Percentiles rank a stretch among this genome's conserved stretches.
Conservation (phyloP, 2,113 vertebrate genomes). For the Chroicocephalus ridibundus region DNA sequence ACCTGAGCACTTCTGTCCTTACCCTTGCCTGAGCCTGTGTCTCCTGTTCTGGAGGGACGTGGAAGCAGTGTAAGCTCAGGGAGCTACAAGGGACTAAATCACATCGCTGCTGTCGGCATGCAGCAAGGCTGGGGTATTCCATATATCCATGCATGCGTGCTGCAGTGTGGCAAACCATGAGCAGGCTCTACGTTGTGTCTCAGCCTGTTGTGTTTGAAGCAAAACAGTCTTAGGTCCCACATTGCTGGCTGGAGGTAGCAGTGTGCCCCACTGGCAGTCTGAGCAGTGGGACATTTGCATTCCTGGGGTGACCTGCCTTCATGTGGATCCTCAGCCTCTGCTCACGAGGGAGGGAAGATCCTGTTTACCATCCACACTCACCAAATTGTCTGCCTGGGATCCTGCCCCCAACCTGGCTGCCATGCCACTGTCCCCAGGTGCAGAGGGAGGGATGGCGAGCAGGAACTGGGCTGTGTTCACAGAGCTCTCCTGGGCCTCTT, state of each 20-base stretch:
- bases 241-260: background rate
- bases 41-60: background rate
- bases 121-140: background rate
- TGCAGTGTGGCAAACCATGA: background rate
- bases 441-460: background rate
- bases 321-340: background rate
- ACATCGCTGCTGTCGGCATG: background rate
- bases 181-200: accelerated
- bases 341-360: background rate
- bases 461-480: background rate
- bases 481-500: background rate
- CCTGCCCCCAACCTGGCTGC: background rate
- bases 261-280: background rate
- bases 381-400: background rate
- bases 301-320: background rate
- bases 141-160: accelerated
- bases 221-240: background rate
- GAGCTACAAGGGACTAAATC: background rate
- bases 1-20: background rate
- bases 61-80: background rate
- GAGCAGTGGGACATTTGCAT: background rate
- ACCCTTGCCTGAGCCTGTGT: background rate
- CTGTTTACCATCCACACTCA: background rate
- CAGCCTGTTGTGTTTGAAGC: background rate
- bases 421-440: accelerated